A percentile compares a stretch with the other conserved stretches of the same genome.
Evolutionary conservation across 2,888 invertebrate genomes (phyloP).

Genomic region (Cataglyphis altisquamis): DNA sequence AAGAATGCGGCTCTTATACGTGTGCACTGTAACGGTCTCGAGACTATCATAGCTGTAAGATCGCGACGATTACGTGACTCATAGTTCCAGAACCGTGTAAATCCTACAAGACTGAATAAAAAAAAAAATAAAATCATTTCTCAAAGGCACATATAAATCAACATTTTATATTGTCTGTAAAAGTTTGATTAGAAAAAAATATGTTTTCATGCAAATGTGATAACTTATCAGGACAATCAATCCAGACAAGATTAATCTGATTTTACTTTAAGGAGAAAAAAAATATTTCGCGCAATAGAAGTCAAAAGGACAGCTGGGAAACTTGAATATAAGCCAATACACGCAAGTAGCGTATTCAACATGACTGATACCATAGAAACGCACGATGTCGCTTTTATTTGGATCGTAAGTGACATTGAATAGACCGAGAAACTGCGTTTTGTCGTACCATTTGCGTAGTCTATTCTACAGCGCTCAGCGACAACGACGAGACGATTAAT

Average conservation of each 20-base stretch:
- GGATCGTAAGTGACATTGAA: conserved; percentile 70
- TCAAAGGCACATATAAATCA: not conserved
- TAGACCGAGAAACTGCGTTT: conserved; percentile 69
- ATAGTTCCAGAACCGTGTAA: not conserved
- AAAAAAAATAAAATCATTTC: not conserved
- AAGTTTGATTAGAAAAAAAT: not conserved
- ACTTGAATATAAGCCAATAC: conserved; percentile 49
- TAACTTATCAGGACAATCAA: not conserved
- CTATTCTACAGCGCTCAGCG: conserved; percentile 58
- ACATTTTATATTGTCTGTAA: not conserved
- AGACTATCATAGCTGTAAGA: conserved; percentile 17
- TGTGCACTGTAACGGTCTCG: conserved; percentile 49
- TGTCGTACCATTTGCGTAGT: conserved; percentile 68
- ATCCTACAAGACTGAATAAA: conserved; percentile 4
- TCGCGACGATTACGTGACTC: conserved; percentile 5
- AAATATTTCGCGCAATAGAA: not conserved
- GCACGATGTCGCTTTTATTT: conserved; percentile 46
- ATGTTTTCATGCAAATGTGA: not conserved
- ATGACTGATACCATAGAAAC: conserved; percentile 53
- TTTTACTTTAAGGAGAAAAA: conserved; percentile 6
- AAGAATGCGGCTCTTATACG: conserved; percentile 51
- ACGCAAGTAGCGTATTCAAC: conserved; percentile 41
- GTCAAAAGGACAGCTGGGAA: conserved; percentile 62
- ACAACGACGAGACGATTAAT: conserved; percentile 59
- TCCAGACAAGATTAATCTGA: not conserved